Percentiles rank a stretch among this genome's conserved stretches.
Conservation (phyloP, 2,888 invertebrate species). For the Heteromyza rotundicornis region DNA sequence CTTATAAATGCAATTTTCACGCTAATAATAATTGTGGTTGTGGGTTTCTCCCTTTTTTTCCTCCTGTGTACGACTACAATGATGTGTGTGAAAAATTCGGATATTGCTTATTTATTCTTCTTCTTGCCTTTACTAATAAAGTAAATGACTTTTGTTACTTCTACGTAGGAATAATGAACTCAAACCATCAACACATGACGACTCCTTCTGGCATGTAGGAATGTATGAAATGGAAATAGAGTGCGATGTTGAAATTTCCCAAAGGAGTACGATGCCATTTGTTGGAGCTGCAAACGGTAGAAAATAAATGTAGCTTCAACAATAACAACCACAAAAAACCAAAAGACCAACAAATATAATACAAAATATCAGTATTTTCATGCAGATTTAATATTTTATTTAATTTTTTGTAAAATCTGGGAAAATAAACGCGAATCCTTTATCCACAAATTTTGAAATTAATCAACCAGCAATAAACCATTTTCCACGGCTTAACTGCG, state of each 20-base stretch:
- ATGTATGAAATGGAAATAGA: constrained; percentile 39
- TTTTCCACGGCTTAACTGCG: constrained; percentile 46
- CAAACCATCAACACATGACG: not conserved
- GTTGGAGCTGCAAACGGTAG: constrained; percentile 35
- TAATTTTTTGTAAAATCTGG: not conserved
- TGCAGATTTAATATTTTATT: not conserved
- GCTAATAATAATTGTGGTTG: constrained; percentile 45
- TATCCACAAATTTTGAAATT: constrained; percentile 50
- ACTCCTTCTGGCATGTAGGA: too few species aligned
- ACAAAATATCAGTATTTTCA: not conserved
- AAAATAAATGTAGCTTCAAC: not conserved
- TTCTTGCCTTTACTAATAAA: not conserved
- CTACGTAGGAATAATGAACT: not conserved
- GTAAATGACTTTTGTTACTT: not conserved
- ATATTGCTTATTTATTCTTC: too few species aligned
- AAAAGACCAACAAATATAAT: not conserved
- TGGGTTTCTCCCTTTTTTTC: not conserved
- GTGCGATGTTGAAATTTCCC: constrained; percentile 53
- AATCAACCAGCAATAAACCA: constrained; percentile 36
- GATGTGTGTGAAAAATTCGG: too few species aligned
- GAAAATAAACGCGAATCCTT: not conserved
- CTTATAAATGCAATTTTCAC: constrained; percentile 27
- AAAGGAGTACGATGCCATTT: constrained; percentile 53
- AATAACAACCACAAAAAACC: too few species aligned
- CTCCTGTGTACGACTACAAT: not conserved